Base-by-base conservation (phyloP, 2,888 invertebrate species). In the Aquatica leii region DNA sequence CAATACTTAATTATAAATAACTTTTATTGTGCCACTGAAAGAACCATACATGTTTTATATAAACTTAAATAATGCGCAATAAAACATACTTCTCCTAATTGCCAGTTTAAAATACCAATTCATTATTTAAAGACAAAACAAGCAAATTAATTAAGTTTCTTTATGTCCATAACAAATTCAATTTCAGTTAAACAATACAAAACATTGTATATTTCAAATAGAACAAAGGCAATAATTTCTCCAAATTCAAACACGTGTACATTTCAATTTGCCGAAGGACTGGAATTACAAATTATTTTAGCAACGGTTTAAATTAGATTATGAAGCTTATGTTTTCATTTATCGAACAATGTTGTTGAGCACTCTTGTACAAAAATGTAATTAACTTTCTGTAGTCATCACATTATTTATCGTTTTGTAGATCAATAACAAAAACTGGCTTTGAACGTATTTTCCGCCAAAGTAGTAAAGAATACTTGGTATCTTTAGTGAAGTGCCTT, bases 401-500 rank as follows among this genome's bases (percentile, higher is more conserved):
- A 20, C 24, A 9, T 40, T 12, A 37, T 21, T 24, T 18, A 31
- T 56, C 21, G 17, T 24, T 43, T 24, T 20, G 12, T 12, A 11
- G 50, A 37, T 35, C 49, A 18, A n/a, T 37, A 62, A 54, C 51
- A 57, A 57, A 18, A 53, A 52, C 4, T 18, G 34, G 37, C 50
- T 31, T 18, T 37, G 49, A 62, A 53, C 41, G 57, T 37, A 58
- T 62, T 57, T 62, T 58, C 57, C 57, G 57, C 11, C 51, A 59
- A 51, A 59, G 37, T 43, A 40, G 40, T 40, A 34, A 62, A 62
- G 57, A 62, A 62, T 62, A 20, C 57, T 48, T 49, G 54, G 14
- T 43, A 59, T 40, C 63, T 63, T 63, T 63, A 59, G 59, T 63
- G 46, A 43, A 50, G 48, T 41, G 58, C 34, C 64, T 64, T 59